Percentiles rank a stretch among this genome's conserved stretches.
phyloP scores from a whole-genome alignment of 2,113 vertebrate genomes.

The western clawed frog (Xenopus tropicalis) region UCB_Xtro_10.0 CM004443.2:60907001-60907500 shows the following conservation, averaged over 20 bases:
- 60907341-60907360: slow-evolving; percentile 40
- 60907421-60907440: slow-evolving; percentile 44
- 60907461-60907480: slow-evolving; percentile 46
- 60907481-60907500: slow-evolving; percentile 45
- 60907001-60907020: no score
- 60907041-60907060: no score
- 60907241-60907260: slow-evolving; percentile 44
- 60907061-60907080: no score
- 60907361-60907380: slow-evolving; percentile 41
- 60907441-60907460: slow-evolving; percentile 46
- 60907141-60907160: slow-evolving; percentile 25
- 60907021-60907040: no score
- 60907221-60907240: slow-evolving; percentile 43
- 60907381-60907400: slow-evolving; percentile 41
- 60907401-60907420: slow-evolving; percentile 24
- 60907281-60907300: slow-evolving; percentile 46
- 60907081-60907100: no score
- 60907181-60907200: slow-evolving; percentile 36
- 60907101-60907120: no score
- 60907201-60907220: slow-evolving; percentile 41
- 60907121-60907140: not conserved
- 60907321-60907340: slow-evolving; percentile 45
- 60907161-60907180: slow-evolving; percentile 38
- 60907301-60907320: slow-evolving; percentile 45
- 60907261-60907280: slow-evolving; percentile 46